A percentile compares a stretch with the other conserved stretches of the same genome.
Conservation (phyloP, 2,797 vertebrate genomes). For the Ispidina picta region DNA sequence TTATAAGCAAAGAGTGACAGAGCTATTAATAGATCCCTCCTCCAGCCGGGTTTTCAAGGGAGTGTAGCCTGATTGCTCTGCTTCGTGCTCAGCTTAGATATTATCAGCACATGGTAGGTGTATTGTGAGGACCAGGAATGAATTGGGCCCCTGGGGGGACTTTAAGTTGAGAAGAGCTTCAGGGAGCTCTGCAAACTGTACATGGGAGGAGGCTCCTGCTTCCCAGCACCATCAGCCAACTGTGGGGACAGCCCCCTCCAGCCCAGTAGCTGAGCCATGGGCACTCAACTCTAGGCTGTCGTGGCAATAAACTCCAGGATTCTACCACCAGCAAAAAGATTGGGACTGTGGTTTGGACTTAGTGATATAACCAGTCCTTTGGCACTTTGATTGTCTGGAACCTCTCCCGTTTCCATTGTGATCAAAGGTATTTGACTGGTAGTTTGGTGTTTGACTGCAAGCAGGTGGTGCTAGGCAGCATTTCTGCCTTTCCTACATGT, state of each 20-base stretch:
- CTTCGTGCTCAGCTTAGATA: background rate
- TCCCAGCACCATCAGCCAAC: background rate
- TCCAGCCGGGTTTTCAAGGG: conserved; percentile 19
- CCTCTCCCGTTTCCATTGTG: background rate
- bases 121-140: background rate
- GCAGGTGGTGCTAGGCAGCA: background rate
- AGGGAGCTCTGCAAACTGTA: background rate
- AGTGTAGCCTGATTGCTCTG: background rate
- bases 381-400: background rate
- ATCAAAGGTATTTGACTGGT: background rate
- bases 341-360: background rate
- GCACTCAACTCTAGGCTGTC: background rate
- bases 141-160: background rate
- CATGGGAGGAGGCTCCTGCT: background rate
- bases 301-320: background rate
- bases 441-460: background rate
- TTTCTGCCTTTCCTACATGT: background rate
- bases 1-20: conserved; percentile 30
- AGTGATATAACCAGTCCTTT: background rate
- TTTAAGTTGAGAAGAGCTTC: background rate
- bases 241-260: background rate
- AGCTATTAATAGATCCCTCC: conserved; percentile 45
- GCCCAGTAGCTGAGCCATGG: background rate
- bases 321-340: background rate
- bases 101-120: background rate